Conservation (phyloP, 2,888 invertebrate genomes). For the Microctonus aethiopoides region DNA sequence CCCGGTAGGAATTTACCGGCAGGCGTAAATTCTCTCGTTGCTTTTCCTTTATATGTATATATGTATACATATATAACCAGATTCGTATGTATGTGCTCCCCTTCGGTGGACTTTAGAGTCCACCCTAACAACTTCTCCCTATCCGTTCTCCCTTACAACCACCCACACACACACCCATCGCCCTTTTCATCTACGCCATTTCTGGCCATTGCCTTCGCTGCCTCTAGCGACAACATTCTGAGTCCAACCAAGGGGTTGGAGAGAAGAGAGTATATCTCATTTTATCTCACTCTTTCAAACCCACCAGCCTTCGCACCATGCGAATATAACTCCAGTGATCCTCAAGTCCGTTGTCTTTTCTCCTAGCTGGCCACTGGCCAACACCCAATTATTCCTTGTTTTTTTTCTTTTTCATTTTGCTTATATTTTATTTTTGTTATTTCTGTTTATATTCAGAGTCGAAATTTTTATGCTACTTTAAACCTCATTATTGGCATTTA, state of each 20-base stretch:
- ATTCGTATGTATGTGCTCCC: conserved; percentile 44
- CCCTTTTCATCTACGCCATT: conserved; percentile 44
- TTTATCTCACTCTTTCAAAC: conserved; percentile 49
- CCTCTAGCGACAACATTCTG: conserved; percentile 66
- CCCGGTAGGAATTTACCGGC: conserved; percentile 61
- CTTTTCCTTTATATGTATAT: conserved; percentile 35
- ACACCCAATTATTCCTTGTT: conserved; percentile 1
- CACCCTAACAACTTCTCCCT: conserved; percentile 54
- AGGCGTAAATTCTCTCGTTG: conserved; percentile 60
- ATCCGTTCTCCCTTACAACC: conserved; percentile 52
- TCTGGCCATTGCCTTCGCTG: conserved; percentile 57
- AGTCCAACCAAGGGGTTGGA: conserved; percentile 57
- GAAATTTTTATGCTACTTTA: no score
- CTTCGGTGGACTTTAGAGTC: conserved; percentile 64
- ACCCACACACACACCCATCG: conserved; percentile 49
- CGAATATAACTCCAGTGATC: conserved; percentile 58
- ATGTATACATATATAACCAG: neutral
- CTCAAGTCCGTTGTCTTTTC: conserved; percentile 52
- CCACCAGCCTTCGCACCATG: conserved; percentile 26
- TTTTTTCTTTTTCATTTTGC: neutral
- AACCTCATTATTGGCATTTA: no score
- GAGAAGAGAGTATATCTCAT: no score
- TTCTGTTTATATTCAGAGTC: neutral
- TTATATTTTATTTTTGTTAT: neutral
- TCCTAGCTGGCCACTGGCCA: conserved; percentile 25